Base-by-base conservation (phyloP, 2,888 invertebrate species). In the Microctonus brassicae region DNA sequence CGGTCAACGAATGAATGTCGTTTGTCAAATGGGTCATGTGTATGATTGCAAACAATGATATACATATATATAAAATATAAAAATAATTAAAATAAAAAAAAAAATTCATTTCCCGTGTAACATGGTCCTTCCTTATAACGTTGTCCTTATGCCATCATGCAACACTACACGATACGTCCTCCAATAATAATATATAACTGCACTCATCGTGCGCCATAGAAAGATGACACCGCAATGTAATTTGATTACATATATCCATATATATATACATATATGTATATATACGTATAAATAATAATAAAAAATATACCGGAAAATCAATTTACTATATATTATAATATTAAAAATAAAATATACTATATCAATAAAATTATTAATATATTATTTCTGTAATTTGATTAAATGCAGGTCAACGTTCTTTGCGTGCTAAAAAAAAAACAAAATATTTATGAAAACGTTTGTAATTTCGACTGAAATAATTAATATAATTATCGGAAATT, bases 211-310 rank as follows among this genome's bases (percentile, higher is more conserved):
- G 66, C 3, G 3, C 73, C 72, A 74, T 75, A 69, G 81, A 80
- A 82, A 83, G 73, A 80, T 75, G 81, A 83, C 79, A 82, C 82
- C 81, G 75, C 74, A 78, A 81, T 73, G 74, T 75, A 80, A 80
- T 75, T 69, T 70, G 75, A 57, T 69, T 73, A 75, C 80, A 77
- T 24, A 10, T n/a, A 33, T 57, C 33, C 17, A 29, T 13, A n/a
- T 58, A 58, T 34, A 5, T 1, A n/a, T n/a, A 39, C 6, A 17
- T 3, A 9, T 17, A 17, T 58, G 13, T 29, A 57, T n/a, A 39
- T 1, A n/a, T n/a, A 39, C 6, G 7, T 3, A 9, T 17, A 17
- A 47, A 17, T 7, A 47, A n/a, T 17, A 20, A 17, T 17, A 47
- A n/a, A 47, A n/a, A 47, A 47, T 47, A 20, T 20, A 47, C 17